These are phyloP conservation scores for Muschampia plurimacula DNA, from an alignment of 2,888 invertebrate species.

Conservation along the genomic window DNA sequence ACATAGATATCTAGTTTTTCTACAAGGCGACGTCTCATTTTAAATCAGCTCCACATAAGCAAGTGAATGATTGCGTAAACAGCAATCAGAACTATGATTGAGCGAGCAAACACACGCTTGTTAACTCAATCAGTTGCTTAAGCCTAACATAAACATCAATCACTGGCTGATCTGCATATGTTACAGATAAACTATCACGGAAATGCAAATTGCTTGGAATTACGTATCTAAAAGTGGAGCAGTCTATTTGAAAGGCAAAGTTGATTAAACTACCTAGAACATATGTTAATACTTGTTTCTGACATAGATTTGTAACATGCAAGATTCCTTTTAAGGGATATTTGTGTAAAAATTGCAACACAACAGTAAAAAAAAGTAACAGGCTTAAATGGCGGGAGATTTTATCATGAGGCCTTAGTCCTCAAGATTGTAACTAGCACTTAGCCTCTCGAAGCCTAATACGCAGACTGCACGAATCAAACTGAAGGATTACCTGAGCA, in stretches of 20 bases:
- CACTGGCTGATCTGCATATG: conserved; percentile 36
- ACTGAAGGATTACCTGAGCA: no score
- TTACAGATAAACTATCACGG: conserved; percentile 34
- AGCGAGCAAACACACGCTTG: conserved; percentile 35
- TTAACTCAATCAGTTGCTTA: conserved; percentile 37
- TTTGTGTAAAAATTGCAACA: background rate
- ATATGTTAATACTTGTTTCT: background rate
- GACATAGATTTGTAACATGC: conserved; percentile 1
- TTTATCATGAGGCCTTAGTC: background rate
- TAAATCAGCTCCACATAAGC: conserved; percentile 9
- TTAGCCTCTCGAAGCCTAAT: no score
- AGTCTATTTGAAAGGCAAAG: conserved; percentile 20
- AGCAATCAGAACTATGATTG: conserved; percentile 39
- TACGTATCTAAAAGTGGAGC: conserved; percentile 22
- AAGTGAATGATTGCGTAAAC: conserved; percentile 33
- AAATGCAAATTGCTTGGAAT: conserved; percentile 31
- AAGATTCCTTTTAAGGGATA: conserved; percentile 1
- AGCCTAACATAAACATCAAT: conserved; percentile 38
- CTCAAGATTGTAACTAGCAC: background rate
- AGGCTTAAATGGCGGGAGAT: background rate
- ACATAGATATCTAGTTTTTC: background rate
- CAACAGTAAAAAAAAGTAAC: background rate
- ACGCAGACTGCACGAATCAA: no score
- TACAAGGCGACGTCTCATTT: background rate
- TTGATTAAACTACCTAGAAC: conserved; percentile 3